phyloP scores from a whole-genome alignment of 2,888 invertebrate genomes.

The Anarsia innoxiella region DNA sequence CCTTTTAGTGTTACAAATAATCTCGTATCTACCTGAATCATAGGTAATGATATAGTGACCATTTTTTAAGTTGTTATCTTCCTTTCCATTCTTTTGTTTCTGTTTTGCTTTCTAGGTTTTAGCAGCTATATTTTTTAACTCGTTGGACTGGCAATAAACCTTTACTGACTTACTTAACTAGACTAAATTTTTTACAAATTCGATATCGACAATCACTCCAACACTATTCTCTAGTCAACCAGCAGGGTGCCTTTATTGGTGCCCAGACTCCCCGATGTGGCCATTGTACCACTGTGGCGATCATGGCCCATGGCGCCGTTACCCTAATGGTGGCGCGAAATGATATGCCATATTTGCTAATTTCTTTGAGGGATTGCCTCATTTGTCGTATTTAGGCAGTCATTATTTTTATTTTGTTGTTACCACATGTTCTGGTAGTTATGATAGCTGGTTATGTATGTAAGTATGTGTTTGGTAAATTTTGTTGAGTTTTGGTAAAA shows the following conservation, averaged over 20 bases:
- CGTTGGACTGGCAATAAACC: too few species aligned
- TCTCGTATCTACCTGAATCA: too few species aligned
- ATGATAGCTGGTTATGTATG: not conserved
- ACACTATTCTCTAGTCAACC: too few species aligned
- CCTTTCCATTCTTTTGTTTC: too few species aligned
- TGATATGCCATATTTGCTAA: constrained; percentile 51
- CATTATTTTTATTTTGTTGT: constrained; percentile 9
- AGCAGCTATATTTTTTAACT: too few species aligned
- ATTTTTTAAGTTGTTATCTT: too few species aligned
- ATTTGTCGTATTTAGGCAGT: constrained; percentile 4
- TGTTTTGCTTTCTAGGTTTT: too few species aligned
- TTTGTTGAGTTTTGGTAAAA: not conserved
- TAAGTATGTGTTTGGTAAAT: not conserved
- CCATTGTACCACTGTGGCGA: constrained; percentile 30
- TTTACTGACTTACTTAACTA: too few species aligned
- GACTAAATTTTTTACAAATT: too few species aligned
- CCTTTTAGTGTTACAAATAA: too few species aligned
- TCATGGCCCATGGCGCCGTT: constrained; percentile 31
- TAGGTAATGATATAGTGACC: too few species aligned
- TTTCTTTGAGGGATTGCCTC: constrained; percentile 25
- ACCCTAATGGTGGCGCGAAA: constrained; percentile 27
- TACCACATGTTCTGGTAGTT: constrained; percentile 5
- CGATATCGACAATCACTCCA: too few species aligned
- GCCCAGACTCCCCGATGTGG: constrained; percentile 42
- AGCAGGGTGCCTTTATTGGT: constrained; percentile 56